phyloP scores from a whole-genome alignment of 1,140 invertebrate species.

The Saxidomus purpurata region DNA sequence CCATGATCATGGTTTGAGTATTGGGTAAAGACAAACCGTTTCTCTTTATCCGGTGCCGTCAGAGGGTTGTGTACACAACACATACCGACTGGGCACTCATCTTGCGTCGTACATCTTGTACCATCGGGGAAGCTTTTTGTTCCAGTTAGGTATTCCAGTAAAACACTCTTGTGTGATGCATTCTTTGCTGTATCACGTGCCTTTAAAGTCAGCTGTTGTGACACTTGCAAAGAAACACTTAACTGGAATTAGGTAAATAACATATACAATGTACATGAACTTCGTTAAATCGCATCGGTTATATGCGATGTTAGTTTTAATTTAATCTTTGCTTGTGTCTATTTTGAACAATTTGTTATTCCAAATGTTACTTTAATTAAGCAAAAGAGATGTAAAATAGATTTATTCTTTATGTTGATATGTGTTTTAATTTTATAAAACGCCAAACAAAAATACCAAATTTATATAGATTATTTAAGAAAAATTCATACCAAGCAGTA shows the following conservation, averaged over 20 bases:
- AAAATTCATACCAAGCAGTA: no score
- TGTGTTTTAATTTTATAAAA: no score
- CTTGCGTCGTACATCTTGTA: background rate
- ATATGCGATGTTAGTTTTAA: no score
- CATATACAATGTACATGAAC: no score
- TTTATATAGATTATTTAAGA: no score
- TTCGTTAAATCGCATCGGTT: no score
- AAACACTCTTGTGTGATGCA: background rate
- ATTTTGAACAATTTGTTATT: no score
- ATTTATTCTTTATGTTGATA: no score
- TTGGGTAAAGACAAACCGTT: constrained; percentile 39
- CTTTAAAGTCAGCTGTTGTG: background rate
- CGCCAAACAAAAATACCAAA: no score
- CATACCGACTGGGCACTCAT: constrained; percentile 33
- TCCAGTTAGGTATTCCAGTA: background rate
- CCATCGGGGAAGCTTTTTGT: constrained; percentile 9
- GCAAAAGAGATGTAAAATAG: no score
- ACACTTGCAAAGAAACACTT: background rate
- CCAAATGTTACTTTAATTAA: no score
- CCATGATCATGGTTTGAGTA: constrained; percentile 47
- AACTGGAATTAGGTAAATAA: background rate
- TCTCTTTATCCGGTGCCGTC: background rate
- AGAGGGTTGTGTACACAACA: constrained; percentile 60
- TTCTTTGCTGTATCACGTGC: background rate
- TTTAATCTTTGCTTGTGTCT: no score